Base-by-base conservation (phyloP, 2,797 vertebrate species). In the Pipistrellus pipistrellus region DNA sequence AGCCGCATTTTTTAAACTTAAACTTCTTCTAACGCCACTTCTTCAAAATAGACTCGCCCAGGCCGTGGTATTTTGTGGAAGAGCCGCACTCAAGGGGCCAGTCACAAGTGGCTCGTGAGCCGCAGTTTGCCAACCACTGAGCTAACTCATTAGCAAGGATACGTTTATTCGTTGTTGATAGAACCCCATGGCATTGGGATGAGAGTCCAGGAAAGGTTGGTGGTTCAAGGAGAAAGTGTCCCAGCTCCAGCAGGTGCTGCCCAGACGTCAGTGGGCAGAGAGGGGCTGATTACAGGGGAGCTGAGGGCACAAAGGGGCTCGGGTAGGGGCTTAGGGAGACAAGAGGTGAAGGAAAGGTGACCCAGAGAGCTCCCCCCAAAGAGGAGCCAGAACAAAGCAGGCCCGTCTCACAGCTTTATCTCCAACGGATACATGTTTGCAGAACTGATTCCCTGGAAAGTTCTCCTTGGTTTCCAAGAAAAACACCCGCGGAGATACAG, bases 391-490 rank as follows among this genome's bases (percentile, higher is more conserved):
- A n/a, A 51, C 2, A 84, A 73, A 90, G 73, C 2, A 38, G n/a
- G 13, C n/a, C 38, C 76, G 32, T 78, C 30, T 90, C 41, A 66
- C 10, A 77, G 85, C n/a, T 66, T 69, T 48, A 81, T 44, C 55
- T 94, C 82, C 69, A 80, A 6, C 5, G 15, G 25, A 71, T 30
- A 44, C 0, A 0, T 30, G n/a, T 69, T 90, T 87, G 64, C 72
- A 84, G 21, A 88, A 85, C 14, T 53, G 21, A 62, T 84, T 78
- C 38, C 44, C 57, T 44, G 32, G 80, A 57, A 90, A 68, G 27
- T 41, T 85, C 69, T 78, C 69, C 46, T 85, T 8, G 9, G 41
- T 85, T 88, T 85, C 83, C 71, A 86, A 85, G 82, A 57, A 87
- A 93, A 94, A 82, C 23, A 80, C 20, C 30, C 30, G 51, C 35